Base-by-base conservation (phyloP, 2,797 vertebrate genomes). In the Phoxinus dragarum region DNA sequence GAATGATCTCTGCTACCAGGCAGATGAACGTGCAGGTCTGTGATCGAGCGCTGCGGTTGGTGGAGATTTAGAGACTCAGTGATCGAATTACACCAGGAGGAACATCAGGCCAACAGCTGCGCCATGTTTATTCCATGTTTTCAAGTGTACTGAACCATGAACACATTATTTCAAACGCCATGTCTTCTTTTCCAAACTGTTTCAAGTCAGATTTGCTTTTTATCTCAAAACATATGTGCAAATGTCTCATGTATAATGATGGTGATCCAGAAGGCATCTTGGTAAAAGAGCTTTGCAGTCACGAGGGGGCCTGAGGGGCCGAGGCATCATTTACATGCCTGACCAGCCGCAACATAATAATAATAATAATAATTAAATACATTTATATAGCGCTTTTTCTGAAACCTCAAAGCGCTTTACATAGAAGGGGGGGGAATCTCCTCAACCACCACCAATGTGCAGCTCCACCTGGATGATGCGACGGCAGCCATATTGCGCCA, bases 21-120 rank as follows among this genome's bases (percentile, higher is more conserved):
- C 36, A 71, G 23, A 71, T 27, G 47, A 54, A 81, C 1, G 23
- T 40, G 44, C 54, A 40, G 23, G 52, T 77, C 52, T 56, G 52
- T 6, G 3, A 59, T n/a, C 3, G 34, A n/a, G 61, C 4, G 64
- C 59, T 52, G 27, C 44, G 31, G 42, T 34, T 44, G 34, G 10
- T 8, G 47, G 23, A 54, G 47, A n/a, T 81, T 69, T 68, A 68
- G 79, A 80, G 79, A 80, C 64, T 54, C n/a, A 49, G 23, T 49
- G 82, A 64, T 68, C 21, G 42, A 9, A 38, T 68, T 54, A 67
- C 64, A 77, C 66, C 49, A 27, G 31, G 54, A 91, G 86, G 84
- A 91, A 93, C 93, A 93, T 93, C 91, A 92, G 91, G 92, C 78
- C 89, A 76, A 92, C 94, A 93, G 92, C 92, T 92, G 92, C 87